Evolutionary conservation across 2,113 vertebrate species (phyloP).

Genomic region (Leucoraja erinaceus): DNA sequence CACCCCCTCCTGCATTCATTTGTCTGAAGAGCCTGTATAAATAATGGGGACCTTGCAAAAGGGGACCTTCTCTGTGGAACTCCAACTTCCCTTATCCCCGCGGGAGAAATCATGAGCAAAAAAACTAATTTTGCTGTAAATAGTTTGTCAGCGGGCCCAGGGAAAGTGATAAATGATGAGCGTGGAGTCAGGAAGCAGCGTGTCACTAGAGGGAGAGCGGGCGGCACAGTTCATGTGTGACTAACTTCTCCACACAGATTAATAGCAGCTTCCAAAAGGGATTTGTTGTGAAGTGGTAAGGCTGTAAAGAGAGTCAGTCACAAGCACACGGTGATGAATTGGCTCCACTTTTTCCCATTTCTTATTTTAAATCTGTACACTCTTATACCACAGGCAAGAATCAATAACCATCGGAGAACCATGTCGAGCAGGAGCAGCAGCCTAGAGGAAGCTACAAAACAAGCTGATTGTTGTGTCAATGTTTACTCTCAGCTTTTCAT

Average conservation of each 20-base stretch:
- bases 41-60: constrained; percentile 64
- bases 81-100: constrained; percentile 75
- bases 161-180: constrained; percentile 83
- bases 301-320: constrained; percentile 55
- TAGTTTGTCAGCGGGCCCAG: constrained; percentile 86
- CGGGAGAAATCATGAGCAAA: constrained; percentile 80
- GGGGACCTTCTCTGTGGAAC: constrained; percentile 49
- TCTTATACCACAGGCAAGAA: neutral
- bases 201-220: constrained; percentile 51
- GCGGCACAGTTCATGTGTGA: constrained; percentile 59
- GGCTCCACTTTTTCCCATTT: neutral
- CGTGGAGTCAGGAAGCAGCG: constrained; percentile 51
- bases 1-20: constrained; percentile 73
- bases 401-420: neutral
- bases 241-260: constrained; percentile 64
- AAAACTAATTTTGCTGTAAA: constrained; percentile 91
- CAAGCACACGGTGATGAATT: constrained; percentile 6
- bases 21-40: constrained; percentile 77
- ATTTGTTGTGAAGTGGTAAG: constrained; percentile 73
- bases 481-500: constrained; percentile 7
- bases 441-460: constrained; percentile 1
- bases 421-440: neutral
- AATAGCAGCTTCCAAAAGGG: constrained; percentile 67
- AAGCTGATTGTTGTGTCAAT: neutral
- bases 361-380: neutral